phyloP scores from a whole-genome alignment of 2,888 invertebrate genomes.

The Scaptomyza tumidula region DNA sequence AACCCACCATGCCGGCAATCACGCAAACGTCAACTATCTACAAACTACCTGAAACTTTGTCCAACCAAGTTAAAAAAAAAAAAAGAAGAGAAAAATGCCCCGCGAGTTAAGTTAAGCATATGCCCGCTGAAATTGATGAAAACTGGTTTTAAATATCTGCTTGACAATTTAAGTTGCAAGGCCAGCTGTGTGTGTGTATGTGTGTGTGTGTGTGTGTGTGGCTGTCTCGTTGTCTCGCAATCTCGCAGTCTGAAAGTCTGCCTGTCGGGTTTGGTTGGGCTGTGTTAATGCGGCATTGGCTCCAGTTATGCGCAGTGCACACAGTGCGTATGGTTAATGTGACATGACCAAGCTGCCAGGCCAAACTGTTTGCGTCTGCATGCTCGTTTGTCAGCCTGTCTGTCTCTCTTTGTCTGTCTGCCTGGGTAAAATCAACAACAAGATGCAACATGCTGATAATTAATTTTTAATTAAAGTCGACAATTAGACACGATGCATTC shows the following conservation, averaged over 20 bases:
- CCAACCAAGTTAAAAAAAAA: conserved; percentile 60
- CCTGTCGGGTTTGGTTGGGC: conserved; percentile 21
- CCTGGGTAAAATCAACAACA: conserved; percentile 58
- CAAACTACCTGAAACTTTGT: conserved; percentile 64
- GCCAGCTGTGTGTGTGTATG: conserved; percentile 30
- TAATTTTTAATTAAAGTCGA: conserved; percentile 68
- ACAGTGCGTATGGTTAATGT: conserved; percentile 77
- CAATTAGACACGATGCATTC: conserved; percentile 51
- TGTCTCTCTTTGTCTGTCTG: conserved; percentile 27
- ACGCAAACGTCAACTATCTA: conserved; percentile 50
- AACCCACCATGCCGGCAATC: conserved; percentile 2
- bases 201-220: conserved; percentile 5
- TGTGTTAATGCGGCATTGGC: conserved; percentile 49
- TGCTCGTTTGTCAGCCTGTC: conserved; percentile 47
- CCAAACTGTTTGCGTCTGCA: conserved; percentile 31
- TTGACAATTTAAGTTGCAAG: conserved; percentile 69
- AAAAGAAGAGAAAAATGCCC: conserved; percentile 57
- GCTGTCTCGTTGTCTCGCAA: conserved; percentile 17
- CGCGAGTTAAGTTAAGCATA: conserved; percentile 81
- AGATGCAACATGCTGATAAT: conserved; percentile 68
- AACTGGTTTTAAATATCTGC: conserved; percentile 75
- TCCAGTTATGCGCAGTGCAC: conserved; percentile 62
- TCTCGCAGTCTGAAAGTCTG: neutral
- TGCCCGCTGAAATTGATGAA: conserved; percentile 75
- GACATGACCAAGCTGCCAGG: conserved; percentile 65